Evolutionary conservation across 1,140 invertebrate genomes (phyloP).

Genomic region (Mamestra configurata): DNA sequence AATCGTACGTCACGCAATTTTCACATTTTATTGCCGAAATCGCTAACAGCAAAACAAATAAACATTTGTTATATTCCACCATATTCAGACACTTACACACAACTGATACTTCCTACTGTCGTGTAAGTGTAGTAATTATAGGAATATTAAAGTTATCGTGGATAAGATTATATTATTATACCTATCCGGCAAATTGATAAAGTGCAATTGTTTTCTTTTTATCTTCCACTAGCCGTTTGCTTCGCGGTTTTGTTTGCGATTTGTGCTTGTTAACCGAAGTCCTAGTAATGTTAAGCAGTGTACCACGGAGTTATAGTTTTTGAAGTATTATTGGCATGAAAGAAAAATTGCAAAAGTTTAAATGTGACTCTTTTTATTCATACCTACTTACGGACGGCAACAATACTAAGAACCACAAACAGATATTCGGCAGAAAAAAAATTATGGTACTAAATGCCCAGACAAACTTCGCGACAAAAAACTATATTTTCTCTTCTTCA

Average conservation of each 20-base stretch:
- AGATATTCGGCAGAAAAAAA: too few species aligned
- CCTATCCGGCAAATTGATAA: conserved; percentile 52
- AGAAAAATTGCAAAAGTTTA: too few species aligned
- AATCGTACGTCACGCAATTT: conserved; percentile 44
- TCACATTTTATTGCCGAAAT: conserved; percentile 36
- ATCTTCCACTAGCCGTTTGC: conserved; percentile 18
- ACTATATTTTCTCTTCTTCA: neutral
- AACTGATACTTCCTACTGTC: conserved; percentile 33
- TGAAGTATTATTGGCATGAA: too few species aligned
- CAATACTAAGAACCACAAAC: too few species aligned
- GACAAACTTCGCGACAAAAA: neutral
- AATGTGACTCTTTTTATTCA: too few species aligned
- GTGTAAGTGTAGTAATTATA: conserved; percentile 44
- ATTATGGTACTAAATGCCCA: too few species aligned
- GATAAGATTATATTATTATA: conserved; percentile 57
- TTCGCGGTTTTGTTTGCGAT: neutral
- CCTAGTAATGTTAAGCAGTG: too few species aligned
- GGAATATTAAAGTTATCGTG: conserved; percentile 51
- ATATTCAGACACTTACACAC: conserved; percentile 39
- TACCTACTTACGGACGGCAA: too few species aligned
- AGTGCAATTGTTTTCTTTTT: conserved; percentile 51
- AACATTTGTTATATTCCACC: conserved; percentile 27
- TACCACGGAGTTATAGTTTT: too few species aligned
- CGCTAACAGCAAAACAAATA: conserved; percentile 17
- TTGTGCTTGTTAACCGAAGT: neutral